Evolutionary conservation across 2,797 vertebrate genomes (phyloP).

Genomic region (Onychomys leucogaster): DNA sequence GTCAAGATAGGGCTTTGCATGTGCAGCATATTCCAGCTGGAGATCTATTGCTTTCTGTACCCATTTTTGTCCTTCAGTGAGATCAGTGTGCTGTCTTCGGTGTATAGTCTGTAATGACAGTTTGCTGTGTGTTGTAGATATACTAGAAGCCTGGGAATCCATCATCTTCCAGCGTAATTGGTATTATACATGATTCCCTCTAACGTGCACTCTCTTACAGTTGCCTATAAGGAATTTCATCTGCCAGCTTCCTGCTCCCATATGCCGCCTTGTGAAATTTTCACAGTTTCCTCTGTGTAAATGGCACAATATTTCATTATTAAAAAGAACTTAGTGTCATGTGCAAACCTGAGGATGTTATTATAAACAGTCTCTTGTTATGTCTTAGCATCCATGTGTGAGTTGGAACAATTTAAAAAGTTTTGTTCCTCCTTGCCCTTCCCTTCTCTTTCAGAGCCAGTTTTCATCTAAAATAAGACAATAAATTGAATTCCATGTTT

Average conservation of each 20-base stretch:
- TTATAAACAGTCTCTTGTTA: slow-evolving; percentile 72
- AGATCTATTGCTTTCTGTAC: neutral
- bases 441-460: neutral
- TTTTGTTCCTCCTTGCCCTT: slow-evolving; percentile 34
- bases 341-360: slow-evolving; percentile 68
- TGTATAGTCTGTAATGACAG: neutral
- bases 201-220: neutral
- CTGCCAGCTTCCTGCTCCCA: slow-evolving; percentile 70
- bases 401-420: slow-evolving; percentile 57
- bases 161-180: slow-evolving; percentile 53
- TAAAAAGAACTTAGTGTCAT: slow-evolving; percentile 77
- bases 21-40: neutral
- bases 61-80: slow-evolving; percentile 19
- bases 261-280: slow-evolving; percentile 65
- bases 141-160: neutral
- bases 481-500: slow-evolving; percentile 64
- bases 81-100: slow-evolving; percentile 15
- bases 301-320: slow-evolving; percentile 76
- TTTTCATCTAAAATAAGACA: slow-evolving; percentile 62
- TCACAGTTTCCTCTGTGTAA: slow-evolving; percentile 68
- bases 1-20: neutral
- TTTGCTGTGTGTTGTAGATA: neutral
- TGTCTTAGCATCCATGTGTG: slow-evolving; percentile 43
- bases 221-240: slow-evolving; percentile 64
- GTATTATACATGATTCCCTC: neutral